Base-by-base conservation (phyloP, 2,797 vertebrate genomes). In the Sardinella longiceps region DNA sequence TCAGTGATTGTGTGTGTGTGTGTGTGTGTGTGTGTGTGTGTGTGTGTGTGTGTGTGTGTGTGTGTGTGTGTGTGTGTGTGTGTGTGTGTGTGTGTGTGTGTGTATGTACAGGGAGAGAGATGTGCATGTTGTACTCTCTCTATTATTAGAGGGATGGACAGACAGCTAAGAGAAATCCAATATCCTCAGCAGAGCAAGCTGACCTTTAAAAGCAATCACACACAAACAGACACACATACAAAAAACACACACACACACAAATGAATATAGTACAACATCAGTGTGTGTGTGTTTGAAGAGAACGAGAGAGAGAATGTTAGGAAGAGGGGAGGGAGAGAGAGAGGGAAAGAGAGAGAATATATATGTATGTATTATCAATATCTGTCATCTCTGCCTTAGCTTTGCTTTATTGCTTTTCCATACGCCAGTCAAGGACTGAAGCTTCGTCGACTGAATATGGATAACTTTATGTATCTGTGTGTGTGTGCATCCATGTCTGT, bases 161-260 rank as follows among this genome's bases (percentile, higher is more conserved):
- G 77, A 60, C 80, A 45, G 85, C 80, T 82, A 15, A 48, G 81
- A 82, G 81, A 60, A 84, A 87, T 84, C 80, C 86, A 87, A 87
- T 84, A 86, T 83, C 66, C 66, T 74, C 66, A 30, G 58, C 51
- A n/a, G 86, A 45, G 80, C 50, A 50, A 28, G 25, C 23, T 84
- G 86, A 87, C 86, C 86, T 87, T 87, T 87, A 87, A 63, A 9
- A 84, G 33, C 63, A 37, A 66, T 30, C 23, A 66, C 28, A 66
- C 25, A 66, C 60, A 63, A 1, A 63, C 58, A 81, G 25, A n/a
- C 28, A 25, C 50, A 30, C 81, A 56, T 23, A 48, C 80, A 81
- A 58, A 15, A 58, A 15, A 60, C 25, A 30, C 60, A 66, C 60
- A 66, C 25, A 66, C 28, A 66, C 28, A 33, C 28, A 30, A 28